Base-by-base conservation (phyloP, 1,140 invertebrate species). In the Sitophilus oryzae region DNA sequence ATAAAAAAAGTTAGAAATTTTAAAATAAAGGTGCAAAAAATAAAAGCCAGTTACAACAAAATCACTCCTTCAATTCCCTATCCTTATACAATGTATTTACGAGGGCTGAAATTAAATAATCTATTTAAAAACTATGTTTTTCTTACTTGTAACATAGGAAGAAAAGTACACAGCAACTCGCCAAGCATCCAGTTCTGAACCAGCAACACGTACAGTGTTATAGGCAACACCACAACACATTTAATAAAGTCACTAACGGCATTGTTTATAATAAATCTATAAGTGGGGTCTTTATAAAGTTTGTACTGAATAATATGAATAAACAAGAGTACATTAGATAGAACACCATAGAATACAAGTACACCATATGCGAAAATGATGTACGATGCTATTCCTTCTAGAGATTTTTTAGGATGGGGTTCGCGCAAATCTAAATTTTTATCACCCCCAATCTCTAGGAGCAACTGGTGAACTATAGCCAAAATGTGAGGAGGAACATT, bases 131-230 rank as follows among this genome's bases (percentile, higher is more conserved):
- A n/a, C n/a, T n/a, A n/a, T n/a, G n/a, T n/a, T n/a, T n/a, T n/a
- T n/a, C 25, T 30, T 65, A 82, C 80, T 75, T 88, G 86, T 48
- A 88, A 64, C 82, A 88, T 86, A 0, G 86, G 85, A 37, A 86
- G 61, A 65, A 85, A 83, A 62, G 80, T 85, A 68, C 86, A 88
- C n/a, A 87, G 65, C 60, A 86, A 82, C 53, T 83, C 79, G 3
- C 85, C 85, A 56, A 86, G 82, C 37, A 86, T 75, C 85, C 85
- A 88, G 66, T 88, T 86, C 60, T 85, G 78, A 30, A 87, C 71
- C 1, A 87, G 74, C 56, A 86, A 71, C 23, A 86, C 82, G 50
- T 81, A 79, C 43, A 88, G 61, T 0, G 83, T 79, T 1, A 87
- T 74, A 3, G 85, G 85, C 58, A 88, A 60, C 6, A 85, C 82